phyloP scores from a whole-genome alignment of 2,113 vertebrate species.

The Engystomops pustulosus region DNA sequence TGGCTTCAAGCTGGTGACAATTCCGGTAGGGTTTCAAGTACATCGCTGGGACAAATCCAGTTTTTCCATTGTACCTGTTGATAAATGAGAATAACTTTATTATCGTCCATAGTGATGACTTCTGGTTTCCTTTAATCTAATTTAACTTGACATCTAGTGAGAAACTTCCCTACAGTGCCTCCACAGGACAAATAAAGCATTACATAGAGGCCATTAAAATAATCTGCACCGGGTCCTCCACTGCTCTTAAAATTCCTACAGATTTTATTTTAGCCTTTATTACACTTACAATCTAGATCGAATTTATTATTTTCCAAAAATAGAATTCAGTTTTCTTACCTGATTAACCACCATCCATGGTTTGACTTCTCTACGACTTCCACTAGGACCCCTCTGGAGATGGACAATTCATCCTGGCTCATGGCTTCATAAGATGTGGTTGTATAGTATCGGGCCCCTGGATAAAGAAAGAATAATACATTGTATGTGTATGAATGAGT shows the following conservation, averaged over 20 bases:
- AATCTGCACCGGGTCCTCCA: background rate
- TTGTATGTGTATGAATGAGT: background rate
- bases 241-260: too few species aligned
- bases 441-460: constrained; percentile 79
- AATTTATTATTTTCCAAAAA: too few species aligned
- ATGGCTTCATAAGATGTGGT: constrained; percentile 72
- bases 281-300: too few species aligned
- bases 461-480: background rate
- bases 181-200: too few species aligned
- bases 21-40: constrained; percentile 83
- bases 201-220: too few species aligned
- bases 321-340: constrained; percentile 69
- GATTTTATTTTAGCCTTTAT: too few species aligned
- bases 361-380: constrained; percentile 79
- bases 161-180: background rate
- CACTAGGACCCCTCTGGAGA: constrained; percentile 78
- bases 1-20: constrained; percentile 70
- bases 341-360: constrained; percentile 88
- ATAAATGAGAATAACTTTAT: background rate
- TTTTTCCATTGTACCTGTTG: constrained; percentile 75
- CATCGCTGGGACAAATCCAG: constrained; percentile 84
- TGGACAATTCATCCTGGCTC: constrained; percentile 79
- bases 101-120: background rate
- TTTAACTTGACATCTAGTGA: too few species aligned
- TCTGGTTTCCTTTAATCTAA: background rate